Percentiles rank a stretch among this genome's conserved stretches.
These are phyloP conservation scores for Sicus ferrugineus DNA, from an alignment of 2,888 invertebrate species.

Conservation along the genomic window DNA sequence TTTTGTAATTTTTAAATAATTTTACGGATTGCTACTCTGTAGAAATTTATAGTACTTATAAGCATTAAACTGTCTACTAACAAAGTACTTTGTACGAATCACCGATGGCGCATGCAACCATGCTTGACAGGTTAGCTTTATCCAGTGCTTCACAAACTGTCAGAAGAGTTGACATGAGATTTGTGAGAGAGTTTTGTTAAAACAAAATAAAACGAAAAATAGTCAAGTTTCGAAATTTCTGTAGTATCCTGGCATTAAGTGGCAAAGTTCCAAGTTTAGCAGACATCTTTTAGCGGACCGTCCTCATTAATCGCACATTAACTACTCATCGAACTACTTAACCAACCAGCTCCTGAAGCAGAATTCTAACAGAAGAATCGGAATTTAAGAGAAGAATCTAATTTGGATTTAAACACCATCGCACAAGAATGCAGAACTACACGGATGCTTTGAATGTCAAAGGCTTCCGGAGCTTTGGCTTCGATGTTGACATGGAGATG, in stretches of 20 bases:
- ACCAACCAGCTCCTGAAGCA: too few relatives aligned
- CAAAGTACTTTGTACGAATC: too few relatives aligned
- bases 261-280: constrained; percentile 10
- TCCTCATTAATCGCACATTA: too few relatives aligned
- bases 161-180: constrained; percentile 21
- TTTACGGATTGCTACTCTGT: too few relatives aligned
- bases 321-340: too few relatives aligned
- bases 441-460: constrained; percentile 58
- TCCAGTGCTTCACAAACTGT: constrained; percentile 23
- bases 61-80: too few relatives aligned
- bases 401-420: background rate
- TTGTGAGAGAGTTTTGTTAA: background rate
- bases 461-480: constrained; percentile 62
- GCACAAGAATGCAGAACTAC: constrained; percentile 56
- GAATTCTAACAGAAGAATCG: too few relatives aligned
- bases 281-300: background rate
- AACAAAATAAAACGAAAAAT: constrained; percentile 7
- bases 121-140: too few relatives aligned
- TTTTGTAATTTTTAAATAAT: too few relatives aligned
- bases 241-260: background rate
- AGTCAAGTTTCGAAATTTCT: constrained; percentile 9
- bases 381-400: constrained; percentile 5
- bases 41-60: too few relatives aligned
- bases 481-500: constrained; percentile 64
- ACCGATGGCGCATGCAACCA: too few relatives aligned